A percentile compares a stretch with the other conserved stretches of the same genome.
Evolutionary conservation across 92 coral and sea anemone species (phyloP).

Genomic region (Palythoa grandiflora): DNA sequence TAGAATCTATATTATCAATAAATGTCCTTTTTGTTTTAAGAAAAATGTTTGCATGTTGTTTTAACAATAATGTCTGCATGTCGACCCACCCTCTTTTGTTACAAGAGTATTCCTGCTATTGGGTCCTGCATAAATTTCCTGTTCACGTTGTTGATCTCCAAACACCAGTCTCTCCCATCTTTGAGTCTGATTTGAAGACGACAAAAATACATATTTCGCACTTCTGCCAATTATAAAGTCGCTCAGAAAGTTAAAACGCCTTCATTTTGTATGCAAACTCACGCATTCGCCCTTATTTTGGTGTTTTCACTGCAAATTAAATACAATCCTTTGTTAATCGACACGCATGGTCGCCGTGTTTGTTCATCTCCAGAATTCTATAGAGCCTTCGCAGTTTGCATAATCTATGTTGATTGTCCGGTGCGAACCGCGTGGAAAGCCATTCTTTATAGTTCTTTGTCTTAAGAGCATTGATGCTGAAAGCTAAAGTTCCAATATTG

Average conservation of each 20-base stretch:
- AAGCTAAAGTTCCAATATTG: conserved; percentile 22
- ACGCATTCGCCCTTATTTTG: neutral
- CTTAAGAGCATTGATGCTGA: neutral
- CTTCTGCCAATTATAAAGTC: neutral
- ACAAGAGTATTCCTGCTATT: too few relatives aligned
- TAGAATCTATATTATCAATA: too few relatives aligned
- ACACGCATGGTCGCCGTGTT: conserved; percentile 23
- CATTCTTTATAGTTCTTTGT: conserved; percentile 31
- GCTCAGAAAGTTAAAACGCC: neutral
- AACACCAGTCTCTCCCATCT: too few relatives aligned
- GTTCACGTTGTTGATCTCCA: too few relatives aligned
- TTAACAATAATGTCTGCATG: too few relatives aligned
- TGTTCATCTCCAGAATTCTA: neutral
- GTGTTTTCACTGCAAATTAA: neutral
- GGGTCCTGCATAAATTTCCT: too few relatives aligned
- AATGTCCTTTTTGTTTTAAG: too few relatives aligned
- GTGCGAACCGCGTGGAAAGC: conserved; percentile 37
- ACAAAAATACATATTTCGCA: too few relatives aligned
- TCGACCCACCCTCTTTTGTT: too few relatives aligned
- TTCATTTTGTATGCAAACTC: neutral
- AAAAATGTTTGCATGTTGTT: too few relatives aligned
- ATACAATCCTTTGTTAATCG: neutral
- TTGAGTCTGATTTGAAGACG: too few relatives aligned
- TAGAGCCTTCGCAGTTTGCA: conserved; percentile 20
- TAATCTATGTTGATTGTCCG: neutral